Evolutionary conservation across 2,888 invertebrate genomes (phyloP).

Genomic region (Troglohyphantes excavatus): DNA sequence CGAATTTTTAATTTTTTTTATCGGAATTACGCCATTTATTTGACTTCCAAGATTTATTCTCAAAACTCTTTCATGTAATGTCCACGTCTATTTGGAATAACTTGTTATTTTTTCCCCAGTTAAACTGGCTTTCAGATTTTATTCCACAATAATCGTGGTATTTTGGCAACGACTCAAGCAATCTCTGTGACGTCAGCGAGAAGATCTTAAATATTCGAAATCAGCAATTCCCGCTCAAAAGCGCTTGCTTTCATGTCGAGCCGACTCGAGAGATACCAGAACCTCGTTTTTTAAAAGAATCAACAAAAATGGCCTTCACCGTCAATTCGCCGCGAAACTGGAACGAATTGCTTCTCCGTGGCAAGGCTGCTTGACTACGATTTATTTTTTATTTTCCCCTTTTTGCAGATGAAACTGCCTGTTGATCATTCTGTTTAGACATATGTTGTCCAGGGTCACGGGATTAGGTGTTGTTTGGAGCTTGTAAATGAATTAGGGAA

Average conservation of each 20-base stretch:
- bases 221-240: not conserved
- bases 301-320: constrained; percentile 61
- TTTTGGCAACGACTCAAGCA: not conserved
- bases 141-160: not conserved
- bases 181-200: not conserved
- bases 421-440: constrained; percentile 53
- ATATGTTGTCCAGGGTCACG: constrained; percentile 29
- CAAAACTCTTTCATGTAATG: not conserved
- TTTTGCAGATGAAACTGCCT: constrained; percentile 19
- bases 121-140: not conserved
- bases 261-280: not conserved
- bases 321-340: constrained; percentile 21
- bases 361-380: not conserved
- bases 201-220: not conserved
- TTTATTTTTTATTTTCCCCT: constrained; percentile 1
- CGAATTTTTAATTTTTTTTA: too few relatives aligned
- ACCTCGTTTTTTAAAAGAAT: not conserved
- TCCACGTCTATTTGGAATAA: not conserved
- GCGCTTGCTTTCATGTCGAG: not conserved
- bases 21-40: too few relatives aligned
- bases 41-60: not conserved
- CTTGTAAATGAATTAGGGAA: not conserved
- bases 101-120: not conserved
- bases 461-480: constrained; percentile 8
- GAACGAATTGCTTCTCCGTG: constrained; percentile 13